These are phyloP conservation scores for Gymnosoma rotundatum DNA, from an alignment of 2,888 invertebrate genomes.

Conservation along the genomic window DNA sequence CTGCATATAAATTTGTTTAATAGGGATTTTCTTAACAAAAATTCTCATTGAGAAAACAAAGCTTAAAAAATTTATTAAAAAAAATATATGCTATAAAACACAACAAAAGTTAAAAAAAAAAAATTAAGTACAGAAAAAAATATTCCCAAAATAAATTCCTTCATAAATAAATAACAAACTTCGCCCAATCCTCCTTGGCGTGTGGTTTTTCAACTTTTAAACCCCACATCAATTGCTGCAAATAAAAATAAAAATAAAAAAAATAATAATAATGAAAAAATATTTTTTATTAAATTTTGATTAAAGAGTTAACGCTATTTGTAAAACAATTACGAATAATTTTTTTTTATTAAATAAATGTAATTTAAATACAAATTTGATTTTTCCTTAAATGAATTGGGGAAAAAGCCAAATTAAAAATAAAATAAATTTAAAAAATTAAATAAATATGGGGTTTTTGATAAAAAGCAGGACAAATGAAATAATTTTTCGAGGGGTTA, in stretches of 20 bases:
- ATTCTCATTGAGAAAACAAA: constrained; percentile 10
- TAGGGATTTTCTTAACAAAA: constrained; percentile 45
- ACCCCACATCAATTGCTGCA: constrained; percentile 41
- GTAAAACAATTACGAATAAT: constrained; percentile 17
- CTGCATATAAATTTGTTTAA: constrained; percentile 49
- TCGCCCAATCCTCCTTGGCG: constrained; percentile 1
- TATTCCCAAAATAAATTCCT: constrained; percentile 53
- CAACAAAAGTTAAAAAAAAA: constrained; percentile 8
- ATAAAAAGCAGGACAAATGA: too few relatives aligned
- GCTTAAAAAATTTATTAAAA: constrained; percentile 25
- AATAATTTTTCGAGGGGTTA: too few relatives aligned
- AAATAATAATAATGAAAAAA: background rate
- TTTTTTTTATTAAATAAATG: constrained; percentile 18
- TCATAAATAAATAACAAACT: constrained; percentile 59
- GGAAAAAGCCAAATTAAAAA: background rate
- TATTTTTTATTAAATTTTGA: constrained; percentile 24
- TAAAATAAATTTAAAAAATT: background rate
- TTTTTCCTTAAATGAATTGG: background rate
- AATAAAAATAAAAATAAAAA: background rate
- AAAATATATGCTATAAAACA: constrained; percentile 44
- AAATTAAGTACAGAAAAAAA: background rate
- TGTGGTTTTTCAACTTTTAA: constrained; percentile 39
- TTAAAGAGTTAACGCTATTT: constrained; percentile 55
- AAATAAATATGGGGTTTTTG: too few relatives aligned
- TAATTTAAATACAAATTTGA: constrained; percentile 9